Conservation (phyloP, 2,113 vertebrate species). For the Gobius niger region DNA sequence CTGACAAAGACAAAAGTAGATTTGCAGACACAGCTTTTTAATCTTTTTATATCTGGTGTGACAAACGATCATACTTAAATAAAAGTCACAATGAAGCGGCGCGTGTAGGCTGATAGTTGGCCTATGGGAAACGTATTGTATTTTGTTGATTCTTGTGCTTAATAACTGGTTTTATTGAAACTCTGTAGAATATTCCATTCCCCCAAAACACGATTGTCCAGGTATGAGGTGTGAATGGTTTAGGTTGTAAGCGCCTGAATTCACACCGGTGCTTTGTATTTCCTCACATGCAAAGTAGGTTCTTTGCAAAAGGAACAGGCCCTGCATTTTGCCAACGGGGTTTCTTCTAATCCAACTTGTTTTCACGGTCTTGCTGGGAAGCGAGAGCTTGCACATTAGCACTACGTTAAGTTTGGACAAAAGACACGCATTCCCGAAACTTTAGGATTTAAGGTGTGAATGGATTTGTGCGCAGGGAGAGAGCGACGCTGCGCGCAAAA, state of each 20-base stretch:
- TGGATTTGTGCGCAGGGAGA: constrained; percentile 25
- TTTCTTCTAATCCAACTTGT: constrained; percentile 77
- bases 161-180: constrained; percentile 2
- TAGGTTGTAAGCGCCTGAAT: constrained; percentile 53
- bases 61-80: neutral
- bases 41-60: neutral
- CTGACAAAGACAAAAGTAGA: neutral
- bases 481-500: constrained; percentile 30
- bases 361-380: constrained; percentile 79
- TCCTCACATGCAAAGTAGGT: constrained; percentile 65
- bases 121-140: neutral
- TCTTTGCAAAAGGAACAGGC: constrained; percentile 26
- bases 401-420: constrained; percentile 70
- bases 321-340: constrained; percentile 46
- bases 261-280: constrained; percentile 47
- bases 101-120: neutral
- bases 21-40: neutral
- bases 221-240: constrained; percentile 61
- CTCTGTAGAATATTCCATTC: constrained; percentile 13
- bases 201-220: constrained; percentile 22
- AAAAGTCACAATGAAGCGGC: neutral
- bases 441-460: constrained; percentile 37
- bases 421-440: constrained; percentile 68
- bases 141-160: constrained; percentile 36
- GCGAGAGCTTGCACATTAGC: constrained; percentile 70